Evolutionary conservation across 2,797 vertebrate species (phyloP), one percentile per base, ranked within the genome.

Genomic region (Silurus lanzhouensis): DNA sequence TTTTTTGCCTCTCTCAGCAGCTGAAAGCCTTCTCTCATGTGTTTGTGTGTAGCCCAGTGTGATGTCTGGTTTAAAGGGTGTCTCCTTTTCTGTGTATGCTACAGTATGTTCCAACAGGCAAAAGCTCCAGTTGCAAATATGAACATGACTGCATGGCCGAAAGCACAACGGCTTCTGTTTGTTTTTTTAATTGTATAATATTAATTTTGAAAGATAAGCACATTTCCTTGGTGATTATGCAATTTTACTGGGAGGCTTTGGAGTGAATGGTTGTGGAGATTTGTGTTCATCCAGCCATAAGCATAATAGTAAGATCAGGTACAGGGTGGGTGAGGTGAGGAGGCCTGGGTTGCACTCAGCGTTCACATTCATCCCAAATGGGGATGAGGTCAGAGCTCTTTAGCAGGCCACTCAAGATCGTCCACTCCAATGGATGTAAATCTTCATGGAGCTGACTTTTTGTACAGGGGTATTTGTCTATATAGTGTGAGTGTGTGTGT

Each of bases 1-100:
- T 72, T 84, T 86, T 84, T 78, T 81, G 55, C 78, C 46, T 15
- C 66, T 85, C 64, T 44, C 64, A 66, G 46, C 60, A 81, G 75
- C 71, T 25, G 74, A 58, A 44, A 70, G 81, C 71, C 44, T 78
- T 86, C 61, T 77, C 80, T 38, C 6, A 52, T 38, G 57, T 44
- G 57, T 68, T 84, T 75, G 83, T 82, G 44, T 67, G 75, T 68
- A 81, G 72, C 61, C 15, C 76, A 27, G 55, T 67, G 83, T 68
- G 82, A 79, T 63, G 58, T 64, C 60, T 58, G 78, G 20, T 44
- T 79, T 79, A 63, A 79, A 79, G 60, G 31, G 60, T 79, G 58
- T 46, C 81, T 22, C 20, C 27, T n/a, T 38, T 64, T 85, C 25
- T 31, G 60, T 79, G 60, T 52, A 22, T 10, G 48, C 48, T 52